A percentile compares a stretch with the other conserved stretches of the same genome.
These are phyloP conservation scores for Pyrrhia umbra DNA, from an alignment of 2,888 invertebrate species.

Conservation along the genomic window DNA sequence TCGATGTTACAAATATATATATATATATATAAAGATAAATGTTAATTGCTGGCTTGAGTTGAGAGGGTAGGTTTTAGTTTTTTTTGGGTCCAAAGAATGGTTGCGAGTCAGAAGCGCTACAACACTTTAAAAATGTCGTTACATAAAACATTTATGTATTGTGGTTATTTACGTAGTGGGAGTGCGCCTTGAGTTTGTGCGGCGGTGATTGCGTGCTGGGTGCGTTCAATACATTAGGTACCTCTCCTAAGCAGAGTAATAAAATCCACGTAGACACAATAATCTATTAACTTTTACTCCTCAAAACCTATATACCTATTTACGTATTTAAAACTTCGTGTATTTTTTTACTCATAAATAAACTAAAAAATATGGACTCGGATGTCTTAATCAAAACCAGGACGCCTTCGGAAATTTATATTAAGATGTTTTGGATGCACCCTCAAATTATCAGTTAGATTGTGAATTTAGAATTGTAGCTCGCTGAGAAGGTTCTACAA, in stretches of 20 bases:
- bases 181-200: slow-evolving; percentile 68
- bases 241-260: slow-evolving; percentile 21
- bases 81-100: slow-evolving; percentile 69
- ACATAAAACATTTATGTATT: slow-evolving; percentile 20
- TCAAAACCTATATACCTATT: slow-evolving; percentile 13
- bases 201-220: slow-evolving; percentile 72
- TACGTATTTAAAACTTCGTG: slow-evolving; percentile 21
- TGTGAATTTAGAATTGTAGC: slow-evolving; percentile 83
- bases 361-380: slow-evolving; percentile 14
- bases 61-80: slow-evolving; percentile 34
- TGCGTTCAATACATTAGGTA: slow-evolving; percentile 71
- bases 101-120: slow-evolving; percentile 47
- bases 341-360: slow-evolving; percentile 23
- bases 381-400: slow-evolving; percentile 6
- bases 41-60: slow-evolving; percentile 25
- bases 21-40: slow-evolving; percentile 24
- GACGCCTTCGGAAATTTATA: slow-evolving; percentile 21
- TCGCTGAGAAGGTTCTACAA: slow-evolving; percentile 83
- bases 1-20: slow-evolving; percentile 13
- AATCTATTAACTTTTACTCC: slow-evolving; percentile 22
- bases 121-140: slow-evolving; percentile 43
- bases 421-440: slow-evolving; percentile 75
- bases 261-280: slow-evolving; percentile 21
- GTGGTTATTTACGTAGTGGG: slow-evolving; percentile 49
- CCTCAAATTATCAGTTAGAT: slow-evolving; percentile 81